These are phyloP conservation scores for Drosophila sp. DNA, from an alignment of 1,140 invertebrate genomes.

Conservation along the genomic window DNA sequence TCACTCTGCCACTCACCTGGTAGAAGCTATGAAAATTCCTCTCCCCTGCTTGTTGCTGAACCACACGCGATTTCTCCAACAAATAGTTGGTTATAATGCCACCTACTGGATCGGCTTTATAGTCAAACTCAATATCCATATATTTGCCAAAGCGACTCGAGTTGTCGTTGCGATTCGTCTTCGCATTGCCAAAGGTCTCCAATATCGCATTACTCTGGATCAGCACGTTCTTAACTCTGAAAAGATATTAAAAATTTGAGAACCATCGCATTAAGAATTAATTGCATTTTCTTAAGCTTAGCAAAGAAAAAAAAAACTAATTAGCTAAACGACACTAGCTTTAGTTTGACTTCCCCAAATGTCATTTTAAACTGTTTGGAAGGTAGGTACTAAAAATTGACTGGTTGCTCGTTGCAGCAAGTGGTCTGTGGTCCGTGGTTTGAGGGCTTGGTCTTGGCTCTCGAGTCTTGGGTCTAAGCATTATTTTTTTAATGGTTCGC, in stretches of 20 bases:
- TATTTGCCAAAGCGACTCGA: conserved; percentile 99
- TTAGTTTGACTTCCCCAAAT: conserved; percentile 43
- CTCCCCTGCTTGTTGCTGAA: conserved; percentile 96
- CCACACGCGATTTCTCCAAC: conserved; percentile 97
- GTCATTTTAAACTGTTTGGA: conserved; percentile 53
- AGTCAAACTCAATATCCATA: conserved; percentile 99
- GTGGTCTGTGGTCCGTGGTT: no score
- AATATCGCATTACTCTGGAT: conserved; percentile 98
- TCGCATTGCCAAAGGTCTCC: conserved; percentile 98
- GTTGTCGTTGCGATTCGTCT: conserved; percentile 98
- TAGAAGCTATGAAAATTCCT: conserved; percentile 99
- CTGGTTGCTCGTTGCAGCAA: conserved; percentile 35
- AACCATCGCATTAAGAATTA: conserved; percentile 26
- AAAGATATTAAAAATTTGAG: conserved; percentile 8
- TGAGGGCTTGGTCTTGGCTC: conserved; percentile 28
- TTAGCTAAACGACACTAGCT: conserved; percentile 56
- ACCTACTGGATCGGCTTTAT: conserved; percentile 98
- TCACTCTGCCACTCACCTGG: conserved; percentile 87
- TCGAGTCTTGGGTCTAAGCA: background rate
- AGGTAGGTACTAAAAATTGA: conserved; percentile 66
- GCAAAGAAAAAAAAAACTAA: conserved; percentile 39
- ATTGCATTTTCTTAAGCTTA: conserved; percentile 16
- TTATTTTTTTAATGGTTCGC: conserved; percentile 41
- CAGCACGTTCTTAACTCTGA: conserved; percentile 97
- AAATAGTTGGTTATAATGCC: conserved; percentile 98